phyloP scores from a whole-genome alignment of 2,888 invertebrate species.

The Antheraea yamamai region DNA sequence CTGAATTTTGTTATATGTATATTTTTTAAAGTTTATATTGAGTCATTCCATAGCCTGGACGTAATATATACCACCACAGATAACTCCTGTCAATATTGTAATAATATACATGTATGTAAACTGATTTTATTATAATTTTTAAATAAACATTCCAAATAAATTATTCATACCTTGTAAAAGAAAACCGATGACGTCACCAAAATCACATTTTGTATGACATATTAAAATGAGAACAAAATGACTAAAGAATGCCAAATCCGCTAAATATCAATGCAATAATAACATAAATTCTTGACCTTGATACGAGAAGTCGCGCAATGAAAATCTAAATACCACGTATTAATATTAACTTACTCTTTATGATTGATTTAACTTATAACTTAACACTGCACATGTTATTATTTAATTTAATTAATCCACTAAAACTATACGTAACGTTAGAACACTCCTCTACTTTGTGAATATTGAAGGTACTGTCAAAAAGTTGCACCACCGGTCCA shows the following conservation, averaged over 20 bases:
- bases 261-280: slow-evolving; percentile 2
- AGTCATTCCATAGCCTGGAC: too few relatives aligned
- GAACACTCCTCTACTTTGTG: slow-evolving; percentile 20
- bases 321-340: neutral
- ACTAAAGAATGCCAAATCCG: neutral
- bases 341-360: neutral
- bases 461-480: slow-evolving; percentile 64
- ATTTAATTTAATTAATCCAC: slow-evolving; percentile 33
- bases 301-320: neutral
- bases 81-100: neutral
- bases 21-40: too few relatives aligned
- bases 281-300: slow-evolving; percentile 13
- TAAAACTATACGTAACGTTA: slow-evolving; percentile 46
- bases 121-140: neutral
- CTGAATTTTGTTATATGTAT: too few relatives aligned
- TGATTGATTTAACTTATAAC: neutral
- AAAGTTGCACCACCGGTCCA: slow-evolving; percentile 78
- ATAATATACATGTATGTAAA: neutral
- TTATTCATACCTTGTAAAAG: neutral
- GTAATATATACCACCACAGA: too few relatives aligned
- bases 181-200: neutral
- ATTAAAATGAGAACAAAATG: neutral
- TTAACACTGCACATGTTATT: slow-evolving; percentile 18
- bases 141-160: neutral
- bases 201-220: neutral